A percentile compares a stretch with the other conserved stretches of the same genome.
Evolutionary conservation across 2,888 invertebrate species (phyloP).

Genomic region (Leptinotarsa haldemani): DNA sequence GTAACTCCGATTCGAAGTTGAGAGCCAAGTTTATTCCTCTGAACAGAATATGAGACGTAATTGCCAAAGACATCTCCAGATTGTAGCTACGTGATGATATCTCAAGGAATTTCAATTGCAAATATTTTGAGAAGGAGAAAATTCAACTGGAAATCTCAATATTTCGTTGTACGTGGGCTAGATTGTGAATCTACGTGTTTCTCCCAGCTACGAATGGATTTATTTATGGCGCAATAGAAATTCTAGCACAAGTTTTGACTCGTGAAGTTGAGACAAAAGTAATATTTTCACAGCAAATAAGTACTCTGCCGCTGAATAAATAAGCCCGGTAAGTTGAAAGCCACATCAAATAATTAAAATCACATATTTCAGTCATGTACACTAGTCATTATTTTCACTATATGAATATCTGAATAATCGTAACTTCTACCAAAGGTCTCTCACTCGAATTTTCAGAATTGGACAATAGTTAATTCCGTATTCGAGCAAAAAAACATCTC

Average conservation of each 20-base stretch:
- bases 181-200: neutral
- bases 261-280: neutral
- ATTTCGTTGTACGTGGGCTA: neutral
- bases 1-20: slow-evolving; percentile 3
- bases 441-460: too few relatives aligned
- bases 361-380: too few relatives aligned
- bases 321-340: neutral
- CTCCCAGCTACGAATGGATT: neutral
- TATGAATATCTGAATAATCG: too few relatives aligned
- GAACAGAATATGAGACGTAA: slow-evolving; percentile 4
- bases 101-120: slow-evolving; percentile 3
- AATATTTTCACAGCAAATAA: neutral
- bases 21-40: neutral
- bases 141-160: neutral
- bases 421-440: too few relatives aligned
- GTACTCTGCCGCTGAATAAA: neutral
- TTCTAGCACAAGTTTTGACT: neutral
- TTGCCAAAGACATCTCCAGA: slow-evolving; percentile 5
- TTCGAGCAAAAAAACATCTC: too few relatives aligned
- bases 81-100: slow-evolving; percentile 4
- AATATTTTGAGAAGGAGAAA: slow-evolving; percentile 9
- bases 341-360: slow-evolving; percentile 8
- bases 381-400: too few relatives aligned
- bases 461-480: too few relatives aligned
- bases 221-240: neutral